These are phyloP conservation scores for Chondrilla cf. caribensis DNA, from an alignment of 37 sponge, comb jelly and placozoan genomes.

Conservation along the genomic window DNA sequence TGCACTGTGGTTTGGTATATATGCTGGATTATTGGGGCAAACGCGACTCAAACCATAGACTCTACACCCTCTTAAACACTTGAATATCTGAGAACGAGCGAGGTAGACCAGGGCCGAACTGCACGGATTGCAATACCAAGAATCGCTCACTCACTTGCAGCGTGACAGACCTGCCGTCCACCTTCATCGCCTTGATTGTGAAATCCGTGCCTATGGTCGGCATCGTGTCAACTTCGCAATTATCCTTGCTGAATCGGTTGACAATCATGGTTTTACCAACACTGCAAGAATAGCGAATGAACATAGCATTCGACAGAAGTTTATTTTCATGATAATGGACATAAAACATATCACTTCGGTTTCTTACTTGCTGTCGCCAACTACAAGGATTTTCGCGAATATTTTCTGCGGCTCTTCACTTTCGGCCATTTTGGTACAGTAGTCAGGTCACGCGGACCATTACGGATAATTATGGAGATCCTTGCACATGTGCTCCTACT, in stretches of 20 bases:
- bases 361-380: background rate
- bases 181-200: background rate
- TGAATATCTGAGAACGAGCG: too few relatives aligned
- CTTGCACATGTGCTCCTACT: background rate
- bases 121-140: too few relatives aligned
- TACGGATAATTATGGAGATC: background rate
- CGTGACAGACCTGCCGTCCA: background rate
- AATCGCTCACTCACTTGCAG: background rate
- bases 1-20: too few relatives aligned
- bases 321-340: background rate
- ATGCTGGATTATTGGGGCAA: too few relatives aligned
- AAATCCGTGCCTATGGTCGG: slow-evolving; percentile 4
- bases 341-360: background rate
- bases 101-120: too few relatives aligned
- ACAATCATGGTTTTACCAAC: background rate
- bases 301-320: background rate
- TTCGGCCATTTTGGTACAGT: too few relatives aligned
- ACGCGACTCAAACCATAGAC: too few relatives aligned
- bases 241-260: background rate
- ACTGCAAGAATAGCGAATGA: background rate
- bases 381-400: background rate
- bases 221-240: background rate
- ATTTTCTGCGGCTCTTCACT: too few relatives aligned
- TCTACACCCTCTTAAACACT: too few relatives aligned
- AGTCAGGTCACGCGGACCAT: background rate